Conservation (phyloP, 2,113 vertebrate species). For the Hemiprocne comata region DNA sequence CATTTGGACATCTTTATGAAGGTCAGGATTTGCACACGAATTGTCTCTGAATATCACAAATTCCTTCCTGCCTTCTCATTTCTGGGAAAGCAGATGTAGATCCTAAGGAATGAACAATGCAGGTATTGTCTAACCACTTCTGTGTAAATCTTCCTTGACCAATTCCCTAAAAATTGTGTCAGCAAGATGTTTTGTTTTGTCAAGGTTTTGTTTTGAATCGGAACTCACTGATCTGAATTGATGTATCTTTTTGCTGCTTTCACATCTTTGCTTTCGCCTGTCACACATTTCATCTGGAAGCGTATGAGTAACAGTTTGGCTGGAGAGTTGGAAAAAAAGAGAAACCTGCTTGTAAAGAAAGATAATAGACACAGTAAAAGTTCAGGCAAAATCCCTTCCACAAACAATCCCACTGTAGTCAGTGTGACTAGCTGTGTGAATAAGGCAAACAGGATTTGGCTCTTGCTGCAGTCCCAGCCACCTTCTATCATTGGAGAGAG, state of each 20-base stretch:
- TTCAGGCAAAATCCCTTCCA: conserved; percentile 69
- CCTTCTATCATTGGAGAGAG: conserved; percentile 52
- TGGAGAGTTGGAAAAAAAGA: background rate
- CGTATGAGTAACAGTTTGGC: background rate
- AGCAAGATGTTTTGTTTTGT: background rate
- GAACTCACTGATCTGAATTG: background rate
- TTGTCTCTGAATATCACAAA: background rate
- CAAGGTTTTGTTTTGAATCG: background rate
- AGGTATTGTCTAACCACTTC: background rate
- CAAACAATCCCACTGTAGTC: conserved; percentile 51
- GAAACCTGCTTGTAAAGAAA: conserved; percentile 60
- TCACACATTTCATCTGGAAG: conserved; percentile 1
- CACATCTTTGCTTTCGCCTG: background rate
- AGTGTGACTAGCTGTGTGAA: conserved; percentile 59
- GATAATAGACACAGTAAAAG: conserved; percentile 61
- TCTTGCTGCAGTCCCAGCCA: conserved; percentile 57
- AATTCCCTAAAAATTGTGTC: background rate
- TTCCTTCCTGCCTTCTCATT: conserved; percentile 14
- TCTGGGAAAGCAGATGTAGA: conserved; percentile 4
- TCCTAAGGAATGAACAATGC: background rate
- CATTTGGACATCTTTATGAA: background rate
- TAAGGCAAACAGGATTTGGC: conserved; percentile 44
- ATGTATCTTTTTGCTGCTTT: background rate
- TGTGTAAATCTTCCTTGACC: background rate
- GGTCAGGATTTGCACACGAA: background rate